These are phyloP conservation scores for Paratilapia polleni DNA, from an alignment of 2,113 vertebrate species.

Conservation along the genomic window DNA sequence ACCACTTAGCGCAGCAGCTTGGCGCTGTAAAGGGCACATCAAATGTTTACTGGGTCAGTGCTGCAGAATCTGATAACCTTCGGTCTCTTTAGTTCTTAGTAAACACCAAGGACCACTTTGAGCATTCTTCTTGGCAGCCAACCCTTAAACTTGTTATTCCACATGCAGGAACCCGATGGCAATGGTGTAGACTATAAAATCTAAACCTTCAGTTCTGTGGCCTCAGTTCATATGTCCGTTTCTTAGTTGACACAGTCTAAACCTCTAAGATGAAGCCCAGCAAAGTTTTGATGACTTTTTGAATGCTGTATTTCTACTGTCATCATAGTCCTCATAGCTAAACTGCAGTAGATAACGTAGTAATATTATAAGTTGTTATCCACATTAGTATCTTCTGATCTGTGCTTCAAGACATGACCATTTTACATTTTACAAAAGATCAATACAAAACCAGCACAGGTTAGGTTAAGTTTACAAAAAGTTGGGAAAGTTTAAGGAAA, in stretches of 20 bases:
- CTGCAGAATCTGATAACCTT: constrained; percentile 27
- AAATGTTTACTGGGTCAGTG: constrained; percentile 47
- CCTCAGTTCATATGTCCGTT: neutral
- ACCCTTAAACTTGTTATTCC: neutral
- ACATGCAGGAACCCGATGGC: neutral
- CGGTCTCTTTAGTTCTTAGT: neutral
- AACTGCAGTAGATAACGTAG: neutral
- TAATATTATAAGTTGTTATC: neutral
- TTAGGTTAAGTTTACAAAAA: too few species aligned
- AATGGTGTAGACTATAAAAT: neutral
- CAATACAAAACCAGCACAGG: too few species aligned
- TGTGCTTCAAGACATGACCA: too few species aligned
- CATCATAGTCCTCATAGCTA: neutral
- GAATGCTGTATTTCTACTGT: neutral
- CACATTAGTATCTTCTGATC: neutral
- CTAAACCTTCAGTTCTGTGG: neutral
- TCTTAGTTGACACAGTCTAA: neutral
- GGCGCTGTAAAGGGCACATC: constrained; percentile 9
- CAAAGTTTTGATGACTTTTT: neutral
- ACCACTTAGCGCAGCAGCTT: neutral
- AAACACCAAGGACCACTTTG: neutral
- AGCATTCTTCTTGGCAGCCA: neutral
- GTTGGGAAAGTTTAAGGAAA: too few species aligned
- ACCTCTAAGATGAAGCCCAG: neutral
- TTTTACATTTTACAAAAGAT: too few species aligned